Evolutionary conservation across 2,888 invertebrate genomes (phyloP).

Genomic region (Therioaphis trifolii): DNA sequence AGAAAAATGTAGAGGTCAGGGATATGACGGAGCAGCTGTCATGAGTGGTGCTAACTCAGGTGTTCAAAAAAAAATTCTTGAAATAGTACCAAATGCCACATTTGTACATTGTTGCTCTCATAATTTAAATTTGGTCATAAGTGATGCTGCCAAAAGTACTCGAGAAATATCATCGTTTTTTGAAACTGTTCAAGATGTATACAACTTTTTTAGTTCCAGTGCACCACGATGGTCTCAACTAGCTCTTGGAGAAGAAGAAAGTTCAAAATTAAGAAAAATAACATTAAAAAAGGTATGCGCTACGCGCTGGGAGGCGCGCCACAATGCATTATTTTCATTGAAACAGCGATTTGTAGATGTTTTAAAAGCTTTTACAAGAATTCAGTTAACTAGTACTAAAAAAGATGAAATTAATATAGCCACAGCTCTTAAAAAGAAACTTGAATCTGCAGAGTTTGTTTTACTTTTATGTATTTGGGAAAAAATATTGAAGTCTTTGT

Average conservation of each 20-base stretch:
- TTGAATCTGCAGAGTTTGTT: slow-evolving; percentile 5
- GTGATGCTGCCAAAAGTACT: slow-evolving; percentile 12
- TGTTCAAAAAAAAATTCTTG: slow-evolving; percentile 4
- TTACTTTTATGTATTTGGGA: slow-evolving; percentile 3
- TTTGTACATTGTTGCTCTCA: slow-evolving; percentile 25
- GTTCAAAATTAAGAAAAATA: no score
- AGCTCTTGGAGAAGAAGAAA: no score
- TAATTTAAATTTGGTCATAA: slow-evolving; percentile 14
- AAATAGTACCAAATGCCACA: neutral
- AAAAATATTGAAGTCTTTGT: neutral
- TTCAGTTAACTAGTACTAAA: neutral
- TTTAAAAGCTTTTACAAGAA: neutral
- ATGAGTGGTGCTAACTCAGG: slow-evolving; percentile 6
- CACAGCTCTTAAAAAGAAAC: slow-evolving; percentile 20
- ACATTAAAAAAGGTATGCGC: no score
- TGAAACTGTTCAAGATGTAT: slow-evolving; percentile 3
- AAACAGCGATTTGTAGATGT: neutral
- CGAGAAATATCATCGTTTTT: neutral
- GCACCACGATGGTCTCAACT: neutral
- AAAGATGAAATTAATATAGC: slow-evolving; percentile 6
- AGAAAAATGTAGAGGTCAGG: neutral
- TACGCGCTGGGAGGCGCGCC: no score
- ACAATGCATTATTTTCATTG: no score
- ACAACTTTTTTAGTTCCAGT: slow-evolving; percentile 20
- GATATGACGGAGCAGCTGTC: slow-evolving; percentile 12